Evolutionary conservation across 2,888 invertebrate genomes (phyloP), one percentile per base, ranked within the genome.

Genomic region (Erebia epiphron): DNA sequence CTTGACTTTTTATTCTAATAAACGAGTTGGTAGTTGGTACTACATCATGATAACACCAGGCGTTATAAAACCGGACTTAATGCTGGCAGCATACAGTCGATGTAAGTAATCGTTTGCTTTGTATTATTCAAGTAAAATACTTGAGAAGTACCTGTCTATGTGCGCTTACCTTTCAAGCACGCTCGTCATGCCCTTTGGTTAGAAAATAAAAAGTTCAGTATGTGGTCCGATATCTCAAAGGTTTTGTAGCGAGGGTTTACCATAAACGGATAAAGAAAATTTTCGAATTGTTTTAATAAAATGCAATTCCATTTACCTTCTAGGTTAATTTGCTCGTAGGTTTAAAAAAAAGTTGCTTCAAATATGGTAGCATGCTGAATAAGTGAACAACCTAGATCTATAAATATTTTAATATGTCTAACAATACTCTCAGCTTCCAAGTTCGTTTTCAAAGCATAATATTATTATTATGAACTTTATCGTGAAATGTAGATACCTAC

Each of bases 1-100:
- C 83, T 82, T 90, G 88, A 89, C 82, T 85, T 83, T 62, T 85
- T 84, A 86, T 86, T 83, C 81, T 83, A 82, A 77, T 79, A 79
- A 80, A 82, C 81, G 70, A 76, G 80, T 82, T 79, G 79, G 76
- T 52, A 52, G 16, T 52, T 52, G 54, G 54, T 76, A 72, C 74
- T 76, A 76, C 65, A 66, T 63, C 71, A 67, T 65, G 67, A 64
- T 68, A 64, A 67, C 67, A 52, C 62, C 62, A 58, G 57, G 52
- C 57, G 62, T 65, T 73, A 62, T 46, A 66, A 68, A 73, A 73
- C 68, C 65, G 57, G 66, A 60, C 66, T 62, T 52, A 62, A 50
- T 50, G n/a, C 35, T 26, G 65, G 52, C 41, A 63, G 18, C 41
- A 61, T 63, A 71, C 66, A 63, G 58, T 54, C 52, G 46, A 70